A percentile compares a stretch with the other conserved stretches of the same genome.
Evolutionary conservation across 2,113 vertebrate species (phyloP).

Genomic region (Gnathonemus longibarbis): DNA sequence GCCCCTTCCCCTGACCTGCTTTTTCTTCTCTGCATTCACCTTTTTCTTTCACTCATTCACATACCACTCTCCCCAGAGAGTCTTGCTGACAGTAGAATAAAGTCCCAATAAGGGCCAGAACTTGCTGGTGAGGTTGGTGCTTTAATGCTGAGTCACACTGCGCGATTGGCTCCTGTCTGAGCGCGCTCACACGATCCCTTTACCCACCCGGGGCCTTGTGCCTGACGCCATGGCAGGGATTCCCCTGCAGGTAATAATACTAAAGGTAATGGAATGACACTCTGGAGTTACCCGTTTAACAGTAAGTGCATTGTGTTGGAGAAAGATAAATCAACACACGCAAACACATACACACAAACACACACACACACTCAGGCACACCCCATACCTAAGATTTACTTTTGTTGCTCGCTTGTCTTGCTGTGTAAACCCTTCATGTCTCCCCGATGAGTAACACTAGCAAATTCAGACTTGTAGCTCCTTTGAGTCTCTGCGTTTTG

Average conservation of each 20-base stretch:
- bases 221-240: not conserved
- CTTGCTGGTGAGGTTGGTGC: not conserved
- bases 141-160: not conserved
- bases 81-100: not conserved
- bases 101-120: not conserved
- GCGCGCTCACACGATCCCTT: not conserved
- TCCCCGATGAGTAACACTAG: not conserved
- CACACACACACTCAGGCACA: not conserved
- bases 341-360: not conserved
- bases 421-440: not conserved
- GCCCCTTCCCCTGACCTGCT: not conserved
- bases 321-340: not conserved
- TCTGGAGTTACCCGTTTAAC: not conserved
- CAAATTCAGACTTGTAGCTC: conserved; percentile 1
- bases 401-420: not conserved
- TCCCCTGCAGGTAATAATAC: not conserved
- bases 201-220: not conserved
- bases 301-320: not conserved
- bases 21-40: not conserved
- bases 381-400: not conserved
- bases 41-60: not conserved
- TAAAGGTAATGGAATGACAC: not conserved
- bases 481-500: not conserved
- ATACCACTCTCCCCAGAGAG: not conserved
- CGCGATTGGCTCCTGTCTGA: not conserved